These are phyloP conservation scores for Periplaneta americana DNA, from an alignment of 1,140 invertebrate genomes.

Conservation along the genomic window DNA sequence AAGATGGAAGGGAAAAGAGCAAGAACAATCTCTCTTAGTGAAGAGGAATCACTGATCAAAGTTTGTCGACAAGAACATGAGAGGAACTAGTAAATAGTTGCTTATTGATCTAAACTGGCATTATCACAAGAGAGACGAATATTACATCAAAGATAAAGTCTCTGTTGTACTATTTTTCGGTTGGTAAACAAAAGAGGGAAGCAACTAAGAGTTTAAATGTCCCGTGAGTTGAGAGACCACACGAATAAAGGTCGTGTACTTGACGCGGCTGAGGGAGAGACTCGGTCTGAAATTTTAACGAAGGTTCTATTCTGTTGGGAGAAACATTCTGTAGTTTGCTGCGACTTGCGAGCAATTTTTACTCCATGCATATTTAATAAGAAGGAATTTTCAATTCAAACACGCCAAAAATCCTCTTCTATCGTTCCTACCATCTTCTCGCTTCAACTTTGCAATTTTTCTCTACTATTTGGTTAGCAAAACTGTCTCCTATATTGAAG, in stretches of 20 bases:
- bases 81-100: too few species aligned
- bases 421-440: neutral
- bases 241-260: neutral
- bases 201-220: neutral
- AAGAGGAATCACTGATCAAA: too few species aligned
- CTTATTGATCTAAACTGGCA: too few species aligned
- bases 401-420: neutral
- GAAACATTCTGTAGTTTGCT: neutral
- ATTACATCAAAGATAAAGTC: neutral
- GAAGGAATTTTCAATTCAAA: neutral
- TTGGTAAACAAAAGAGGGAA: neutral
- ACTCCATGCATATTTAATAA: neutral
- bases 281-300: neutral
- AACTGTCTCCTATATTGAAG: too few species aligned
- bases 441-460: neutral
- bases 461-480: neutral
- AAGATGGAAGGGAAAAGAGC: too few species aligned
- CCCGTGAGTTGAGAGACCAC: neutral
- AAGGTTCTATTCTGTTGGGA: neutral
- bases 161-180: neutral
- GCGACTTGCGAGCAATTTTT: neutral
- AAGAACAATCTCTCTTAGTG: too few species aligned
- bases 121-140: neutral
- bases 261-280: neutral
- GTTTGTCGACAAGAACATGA: too few species aligned